Base-by-base conservation (phyloP, 2,888 invertebrate species). In the Drosophila paracracens region DNA sequence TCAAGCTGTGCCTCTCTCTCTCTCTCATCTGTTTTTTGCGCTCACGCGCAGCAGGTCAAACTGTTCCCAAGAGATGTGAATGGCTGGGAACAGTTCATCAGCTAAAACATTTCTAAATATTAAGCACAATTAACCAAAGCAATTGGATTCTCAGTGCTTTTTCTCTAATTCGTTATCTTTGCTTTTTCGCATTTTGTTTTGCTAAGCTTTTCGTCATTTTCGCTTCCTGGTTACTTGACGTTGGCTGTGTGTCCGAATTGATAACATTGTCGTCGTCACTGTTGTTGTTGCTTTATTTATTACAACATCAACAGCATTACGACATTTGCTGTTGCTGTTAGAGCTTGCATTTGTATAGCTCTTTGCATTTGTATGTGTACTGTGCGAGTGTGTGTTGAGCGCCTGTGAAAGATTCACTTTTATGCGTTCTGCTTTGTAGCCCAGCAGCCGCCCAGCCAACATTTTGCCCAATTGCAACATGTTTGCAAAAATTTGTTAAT, bases 241-340 rank as follows among this genome's bases (percentile, higher is more conserved):
- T 60, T 69, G 51, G 35, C 53, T 67, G 74, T 65, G 70, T 83
- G 70, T 65, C 69, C 81, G 79, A 63, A 72, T 82, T 83, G 89
- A 83, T 87, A 86, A 70, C 71, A 71, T 48, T 76, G 70, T 74
- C 68, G 62, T 73, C 74, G 64, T 70, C 74, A 68, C 53, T 71
- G 87, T 60, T 75, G 74, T 67, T 75, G 74, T 70, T 75, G 71
- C 46, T 50, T 68, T 78, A 70, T 76, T 81, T 82, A 82, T 91
- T 91, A 91, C 90, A 88, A 91, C 88, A 87, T 91, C 90, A 81
- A 79, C 83, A 76, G 59, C 79, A 84, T 86, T 86, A 89, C 91
- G 91, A 89, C 79, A 91, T 89, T 72, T 71, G 53, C 71, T 83
- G 71, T 77, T 54, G 31, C 70, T 73, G 60, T 83, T 83, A 72